These are phyloP conservation scores for Coregonus suidteri DNA, from an alignment of 2,797 vertebrate species.

Conservation along the genomic window DNA sequence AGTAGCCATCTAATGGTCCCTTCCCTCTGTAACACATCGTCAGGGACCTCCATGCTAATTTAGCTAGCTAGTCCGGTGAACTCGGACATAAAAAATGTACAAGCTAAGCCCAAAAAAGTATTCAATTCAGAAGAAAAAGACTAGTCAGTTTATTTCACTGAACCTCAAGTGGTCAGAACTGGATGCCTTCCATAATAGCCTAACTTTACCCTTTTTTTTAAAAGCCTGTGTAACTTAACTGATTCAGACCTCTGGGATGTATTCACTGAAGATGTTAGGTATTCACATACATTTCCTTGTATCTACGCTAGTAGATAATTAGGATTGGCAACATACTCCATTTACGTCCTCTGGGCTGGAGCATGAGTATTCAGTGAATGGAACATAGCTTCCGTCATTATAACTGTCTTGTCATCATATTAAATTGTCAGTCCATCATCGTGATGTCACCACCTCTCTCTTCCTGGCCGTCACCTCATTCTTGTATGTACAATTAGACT, in stretches of 20 bases:
- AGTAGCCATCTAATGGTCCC: constrained; percentile 58
- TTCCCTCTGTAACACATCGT: constrained; percentile 39
- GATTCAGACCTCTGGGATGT: background rate
- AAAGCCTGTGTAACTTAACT: no score
- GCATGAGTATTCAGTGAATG: no score
- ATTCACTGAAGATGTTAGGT: background rate
- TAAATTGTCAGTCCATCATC: background rate
- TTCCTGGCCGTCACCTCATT: constrained; percentile 21
- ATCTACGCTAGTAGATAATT: no score
- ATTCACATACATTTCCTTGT: background rate
- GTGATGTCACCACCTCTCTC: constrained; percentile 10
- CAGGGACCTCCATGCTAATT: constrained; percentile 50
- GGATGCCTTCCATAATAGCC: no score
- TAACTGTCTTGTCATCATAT: background rate
- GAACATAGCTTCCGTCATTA: no score
- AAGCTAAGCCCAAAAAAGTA: background rate
- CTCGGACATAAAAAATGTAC: constrained; percentile 35
- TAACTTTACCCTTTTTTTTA: no score
- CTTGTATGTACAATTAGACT: constrained; percentile 65
- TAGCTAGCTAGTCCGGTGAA: constrained; percentile 46
- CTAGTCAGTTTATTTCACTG: background rate
- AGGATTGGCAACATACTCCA: no score
- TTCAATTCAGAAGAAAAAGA: background rate
- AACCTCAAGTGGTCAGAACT: background rate
- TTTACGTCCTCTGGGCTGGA: no score